phyloP scores from a whole-genome alignment of 2,113 vertebrate genomes.

The Channa maculata region DNA sequence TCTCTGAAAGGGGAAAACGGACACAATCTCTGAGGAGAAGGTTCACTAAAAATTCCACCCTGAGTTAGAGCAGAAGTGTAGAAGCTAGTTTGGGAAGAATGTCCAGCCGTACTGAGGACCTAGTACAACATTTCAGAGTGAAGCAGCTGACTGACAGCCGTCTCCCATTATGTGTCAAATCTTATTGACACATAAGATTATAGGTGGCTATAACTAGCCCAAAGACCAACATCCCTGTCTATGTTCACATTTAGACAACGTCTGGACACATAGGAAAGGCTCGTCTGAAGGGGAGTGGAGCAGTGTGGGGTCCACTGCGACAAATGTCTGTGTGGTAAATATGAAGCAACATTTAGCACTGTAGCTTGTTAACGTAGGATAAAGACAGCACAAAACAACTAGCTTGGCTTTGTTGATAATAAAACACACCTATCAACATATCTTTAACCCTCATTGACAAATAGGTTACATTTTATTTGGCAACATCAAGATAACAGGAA shows the following conservation, averaged over 20 bases:
- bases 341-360: not conserved
- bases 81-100: constrained; percentile 83
- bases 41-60: constrained; percentile 78
- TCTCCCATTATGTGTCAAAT: constrained; percentile 76
- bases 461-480: too few relatives aligned
- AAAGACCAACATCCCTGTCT: constrained; percentile 63
- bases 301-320: not conserved
- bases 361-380: too few relatives aligned
- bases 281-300: constrained; percentile 1
- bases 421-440: too few relatives aligned
- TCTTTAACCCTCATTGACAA: too few relatives aligned
- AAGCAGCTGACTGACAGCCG: constrained; percentile 78
- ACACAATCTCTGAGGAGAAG: constrained; percentile 3
- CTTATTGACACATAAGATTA: constrained; percentile 70
- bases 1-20: not conserved
- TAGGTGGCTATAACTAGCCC: constrained; percentile 83
- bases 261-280: constrained; percentile 53
- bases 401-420: too few relatives aligned
- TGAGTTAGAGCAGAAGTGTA: constrained; percentile 80
- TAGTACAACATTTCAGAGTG: constrained; percentile 57
- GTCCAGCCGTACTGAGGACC: constrained; percentile 53
- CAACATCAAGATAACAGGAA: too few relatives aligned
- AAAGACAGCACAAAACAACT: too few relatives aligned
- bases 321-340: not conserved
- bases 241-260: constrained; percentile 75